Evolutionary conservation across 1,140 invertebrate genomes (phyloP), one percentile per base, ranked within the genome.

Genomic region (Lepidurus couesii): DNA sequence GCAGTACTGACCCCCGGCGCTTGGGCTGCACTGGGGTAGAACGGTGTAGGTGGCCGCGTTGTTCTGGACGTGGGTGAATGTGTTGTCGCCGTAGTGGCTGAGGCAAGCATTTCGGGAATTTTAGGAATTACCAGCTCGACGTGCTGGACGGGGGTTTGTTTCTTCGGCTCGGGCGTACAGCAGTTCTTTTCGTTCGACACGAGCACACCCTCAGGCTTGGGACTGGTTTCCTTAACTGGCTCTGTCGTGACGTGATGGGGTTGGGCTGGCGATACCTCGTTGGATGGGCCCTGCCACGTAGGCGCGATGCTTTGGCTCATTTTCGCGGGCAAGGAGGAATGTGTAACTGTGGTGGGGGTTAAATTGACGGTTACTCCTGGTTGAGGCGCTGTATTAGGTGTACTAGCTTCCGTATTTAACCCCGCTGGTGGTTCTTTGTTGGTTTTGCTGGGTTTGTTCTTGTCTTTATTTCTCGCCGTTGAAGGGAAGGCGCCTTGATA

Each of bases 391-490:
- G 47, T 74, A 26, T 34, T 24, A 8, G 42, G 65, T 21, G 16
- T 79, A 42, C 43, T 75, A 1, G 26, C 74, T 45, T 75, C 78
- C 7, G 47, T 73, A 9, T 78, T 53, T 10, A 78, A 42, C 10
- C 53, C 53, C 34, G 77, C 44, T 26, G 74, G 73, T 11, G 11
- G 74, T 2, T 75, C 65, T 24, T 34, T 26, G 75, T 47, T 45
- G 65, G 42, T 47, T 74, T 47, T 75, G 42, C 75, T 43, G 13
- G 73, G 9, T 42, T 44, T 44, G 21, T 44, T 8, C 44, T 16
- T 44, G 34, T 26, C 42, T 75, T 79, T 43, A 24, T 43, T 21
- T 16, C 42, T 26, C 11, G 43, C 65, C 16, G 11, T 42, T 53
- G 44, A n/a, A 24, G 65, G 42, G 53, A 43, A 42, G 42, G 44